phyloP scores from a whole-genome alignment of 2,113 vertebrate species.

The Crotalus viridis region DNA sequence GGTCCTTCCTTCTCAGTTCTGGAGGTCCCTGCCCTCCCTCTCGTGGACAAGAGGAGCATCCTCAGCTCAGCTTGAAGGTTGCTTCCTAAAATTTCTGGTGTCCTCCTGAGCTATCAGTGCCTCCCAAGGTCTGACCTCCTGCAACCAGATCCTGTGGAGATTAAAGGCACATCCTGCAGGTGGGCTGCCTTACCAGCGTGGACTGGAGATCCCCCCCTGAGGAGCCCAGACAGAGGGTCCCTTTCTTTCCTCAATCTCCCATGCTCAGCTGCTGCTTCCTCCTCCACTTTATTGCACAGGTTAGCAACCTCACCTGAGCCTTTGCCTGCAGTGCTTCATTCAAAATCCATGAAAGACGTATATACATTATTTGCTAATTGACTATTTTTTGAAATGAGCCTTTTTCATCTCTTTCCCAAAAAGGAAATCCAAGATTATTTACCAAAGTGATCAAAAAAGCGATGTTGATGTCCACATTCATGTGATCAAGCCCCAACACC shows the following conservation, averaged over 20 bases:
- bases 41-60: neutral
- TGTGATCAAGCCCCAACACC: neutral
- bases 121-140: neutral
- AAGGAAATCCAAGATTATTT: neutral
- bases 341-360: neutral
- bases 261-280: neutral
- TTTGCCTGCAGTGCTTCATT: neutral
- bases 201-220: neutral
- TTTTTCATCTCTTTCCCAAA: neutral
- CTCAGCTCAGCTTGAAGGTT: neutral
- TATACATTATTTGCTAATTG: neutral
- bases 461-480: neutral
- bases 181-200: neutral
- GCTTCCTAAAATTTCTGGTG: neutral
- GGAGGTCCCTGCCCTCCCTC: neutral
- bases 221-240: neutral
- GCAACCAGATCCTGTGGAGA: neutral
- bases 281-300: neutral
- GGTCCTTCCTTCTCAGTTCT: neutral
- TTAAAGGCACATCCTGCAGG: neutral
- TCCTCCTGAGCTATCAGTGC: neutral
- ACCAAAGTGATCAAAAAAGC: neutral
- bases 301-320: too few species aligned
- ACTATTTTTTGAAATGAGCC: neutral
- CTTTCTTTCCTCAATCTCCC: neutral